Evolutionary conservation across 2,797 vertebrate species (phyloP).

Genomic region (Florisuga fusca): DNA sequence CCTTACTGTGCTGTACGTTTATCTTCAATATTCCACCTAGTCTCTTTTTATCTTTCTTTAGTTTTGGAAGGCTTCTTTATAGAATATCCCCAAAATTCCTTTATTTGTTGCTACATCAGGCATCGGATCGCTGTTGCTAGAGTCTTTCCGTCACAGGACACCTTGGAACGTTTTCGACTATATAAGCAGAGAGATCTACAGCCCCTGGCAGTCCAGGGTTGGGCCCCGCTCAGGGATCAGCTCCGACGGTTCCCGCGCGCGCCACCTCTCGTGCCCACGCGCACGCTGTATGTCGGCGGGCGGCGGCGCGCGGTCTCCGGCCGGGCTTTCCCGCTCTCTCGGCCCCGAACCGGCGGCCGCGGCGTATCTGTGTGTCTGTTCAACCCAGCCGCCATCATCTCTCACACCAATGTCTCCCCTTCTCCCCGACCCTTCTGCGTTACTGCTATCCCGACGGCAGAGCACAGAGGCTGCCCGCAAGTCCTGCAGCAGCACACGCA

Average conservation of each 20-base stretch:
- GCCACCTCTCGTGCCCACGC: no score
- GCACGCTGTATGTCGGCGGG: no score
- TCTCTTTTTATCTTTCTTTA: not conserved
- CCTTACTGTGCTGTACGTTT: not conserved
- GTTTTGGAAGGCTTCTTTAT: not conserved
- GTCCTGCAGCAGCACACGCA: accelerated
- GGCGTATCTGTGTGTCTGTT: no score
- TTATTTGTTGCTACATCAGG: not conserved
- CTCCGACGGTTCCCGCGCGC: no score
- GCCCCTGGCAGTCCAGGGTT: not conserved
- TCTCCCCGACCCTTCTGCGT: not conserved
- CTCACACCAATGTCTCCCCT: not conserved
- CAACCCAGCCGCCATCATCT: no score
- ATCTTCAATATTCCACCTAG: not conserved
- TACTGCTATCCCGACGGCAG: no score
- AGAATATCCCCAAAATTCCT: not conserved
- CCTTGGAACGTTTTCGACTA: not conserved
- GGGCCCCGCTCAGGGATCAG: no score
- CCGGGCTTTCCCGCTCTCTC: no score
- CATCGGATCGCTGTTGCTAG: not conserved
- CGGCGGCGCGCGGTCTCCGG: no score
- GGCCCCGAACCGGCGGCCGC: no score
- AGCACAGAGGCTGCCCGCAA: no score
- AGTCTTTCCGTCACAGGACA: not conserved
- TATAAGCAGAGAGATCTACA: not conserved